These are phyloP conservation scores for Tipula unca DNA, from an alignment of 2,888 invertebrate species.

Conservation along the genomic window DNA sequence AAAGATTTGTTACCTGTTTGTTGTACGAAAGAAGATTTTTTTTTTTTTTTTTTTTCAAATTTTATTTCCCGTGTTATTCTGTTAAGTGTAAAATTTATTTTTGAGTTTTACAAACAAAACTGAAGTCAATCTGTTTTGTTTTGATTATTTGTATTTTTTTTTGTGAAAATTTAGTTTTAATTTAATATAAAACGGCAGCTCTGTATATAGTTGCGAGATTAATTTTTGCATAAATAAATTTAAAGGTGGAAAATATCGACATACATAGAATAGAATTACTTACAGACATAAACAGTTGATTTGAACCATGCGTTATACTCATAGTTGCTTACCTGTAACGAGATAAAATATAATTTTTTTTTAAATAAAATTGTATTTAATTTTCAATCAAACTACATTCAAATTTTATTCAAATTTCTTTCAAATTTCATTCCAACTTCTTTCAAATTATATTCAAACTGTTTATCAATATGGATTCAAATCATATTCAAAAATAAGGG, in stretches of 20 bases:
- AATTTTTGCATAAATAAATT: not conserved
- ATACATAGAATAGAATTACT: not conserved
- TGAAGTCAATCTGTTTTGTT: not conserved
- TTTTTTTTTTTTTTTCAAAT: not conserved
- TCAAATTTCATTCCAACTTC: too few relatives aligned
- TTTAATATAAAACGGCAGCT: not conserved
- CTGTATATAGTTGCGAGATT: not conserved
- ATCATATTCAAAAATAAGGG: too few relatives aligned
- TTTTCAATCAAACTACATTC: too few relatives aligned
- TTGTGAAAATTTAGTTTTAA: not conserved
- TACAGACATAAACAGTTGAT: not conserved
- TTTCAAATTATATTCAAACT: too few relatives aligned
- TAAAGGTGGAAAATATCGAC: not conserved
- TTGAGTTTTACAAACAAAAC: not conserved
- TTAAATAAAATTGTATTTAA: too few relatives aligned
- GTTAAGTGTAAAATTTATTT: not conserved
- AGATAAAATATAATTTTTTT: too few relatives aligned
- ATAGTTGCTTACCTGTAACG: not conserved
- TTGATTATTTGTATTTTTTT: not conserved
- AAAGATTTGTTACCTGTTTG: slow-evolving; percentile 14
- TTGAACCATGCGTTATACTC: too few relatives aligned
- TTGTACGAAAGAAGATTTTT: not conserved
- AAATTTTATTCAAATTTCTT: too few relatives aligned
- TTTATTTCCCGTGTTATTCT: not conserved
- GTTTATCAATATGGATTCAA: too few relatives aligned